Percentiles rank a stretch among this genome's conserved stretches.
Evolutionary conservation across 2,113 vertebrate species (phyloP).

Genomic region (Atherinomorus stipes): DNA sequence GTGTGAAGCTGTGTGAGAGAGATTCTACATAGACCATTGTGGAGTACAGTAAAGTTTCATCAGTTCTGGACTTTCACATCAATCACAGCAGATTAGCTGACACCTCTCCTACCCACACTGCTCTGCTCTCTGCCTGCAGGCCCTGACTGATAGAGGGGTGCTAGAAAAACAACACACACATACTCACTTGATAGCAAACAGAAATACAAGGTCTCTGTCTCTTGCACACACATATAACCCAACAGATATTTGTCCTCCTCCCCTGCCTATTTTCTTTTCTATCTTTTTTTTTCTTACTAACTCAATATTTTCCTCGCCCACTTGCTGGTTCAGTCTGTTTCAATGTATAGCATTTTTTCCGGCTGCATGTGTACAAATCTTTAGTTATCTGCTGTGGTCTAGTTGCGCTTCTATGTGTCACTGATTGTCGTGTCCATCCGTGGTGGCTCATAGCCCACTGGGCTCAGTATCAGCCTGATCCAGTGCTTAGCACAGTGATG

Average conservation of each 20-base stretch:
- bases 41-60: conserved; percentile 66
- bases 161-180: conserved; percentile 53
- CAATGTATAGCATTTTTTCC: conserved; percentile 37
- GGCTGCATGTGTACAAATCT: conserved; percentile 18
- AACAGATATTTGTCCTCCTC: conserved; percentile 18
- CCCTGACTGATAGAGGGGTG: conserved; percentile 62
- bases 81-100: conserved; percentile 78
- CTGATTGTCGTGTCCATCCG: conserved; percentile 44
- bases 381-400: conserved; percentile 3
- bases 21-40: conserved; percentile 21
- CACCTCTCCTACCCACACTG: conserved; percentile 73
- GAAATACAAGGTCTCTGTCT: conserved; percentile 46
- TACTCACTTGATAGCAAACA: conserved; percentile 37
- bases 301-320: conserved; percentile 53
- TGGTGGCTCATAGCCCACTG: conserved; percentile 56
- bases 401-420: conserved; percentile 26
- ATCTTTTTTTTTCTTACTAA: conserved; percentile 38
- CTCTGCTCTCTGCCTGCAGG: conserved; percentile 61
- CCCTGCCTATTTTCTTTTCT: conserved; percentile 48
- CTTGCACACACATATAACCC: conserved; percentile 13
- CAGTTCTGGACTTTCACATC: conserved; percentile 67
- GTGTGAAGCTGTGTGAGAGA: conserved; percentile 3
- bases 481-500: conserved; percentile 58
- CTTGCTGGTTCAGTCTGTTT: conserved; percentile 48
- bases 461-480: conserved; percentile 59